A percentile compares a stretch with the other conserved stretches of the same genome.
These are phyloP conservation scores for Lethocerus indicus DNA, from an alignment of 1,140 invertebrate genomes.

Conservation along the genomic window DNA sequence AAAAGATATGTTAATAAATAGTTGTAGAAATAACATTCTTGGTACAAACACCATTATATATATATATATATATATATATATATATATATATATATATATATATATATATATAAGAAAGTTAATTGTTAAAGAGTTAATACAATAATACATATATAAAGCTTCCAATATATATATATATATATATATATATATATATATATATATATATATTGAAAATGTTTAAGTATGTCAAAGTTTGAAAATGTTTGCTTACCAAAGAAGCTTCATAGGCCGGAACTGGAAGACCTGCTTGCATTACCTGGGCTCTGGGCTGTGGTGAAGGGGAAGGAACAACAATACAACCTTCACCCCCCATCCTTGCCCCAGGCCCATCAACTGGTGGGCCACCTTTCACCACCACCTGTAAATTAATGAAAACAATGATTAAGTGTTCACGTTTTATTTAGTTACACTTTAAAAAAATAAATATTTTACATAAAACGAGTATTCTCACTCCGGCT, in stretches of 20 bases:
- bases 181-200: conserved; percentile 11
- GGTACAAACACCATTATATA: too few species aligned
- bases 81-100: too few species aligned
- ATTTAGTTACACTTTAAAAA: background rate
- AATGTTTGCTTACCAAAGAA: conserved; percentile 42
- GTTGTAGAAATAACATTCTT: too few species aligned
- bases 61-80: too few species aligned
- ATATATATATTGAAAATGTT: background rate
- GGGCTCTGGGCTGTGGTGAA: conserved; percentile 12
- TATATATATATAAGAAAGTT: too few species aligned
- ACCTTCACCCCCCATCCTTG: conserved; percentile 16
- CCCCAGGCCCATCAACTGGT: background rate
- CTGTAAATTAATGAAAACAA: background rate
- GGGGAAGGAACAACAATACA: conserved; percentile 39
- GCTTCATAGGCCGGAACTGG: conserved; percentile 41
- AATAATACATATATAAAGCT: too few species aligned
- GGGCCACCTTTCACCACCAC: background rate
- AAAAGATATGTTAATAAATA: too few species aligned
- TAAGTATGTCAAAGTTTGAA: background rate
- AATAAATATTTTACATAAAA: background rate
- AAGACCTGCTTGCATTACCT: conserved; percentile 31
- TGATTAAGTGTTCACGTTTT: background rate
- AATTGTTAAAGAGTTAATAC: too few species aligned
- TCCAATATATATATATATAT: too few species aligned
- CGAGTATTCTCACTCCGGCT: background rate